Evolutionary conservation across 1,140 invertebrate species (phyloP).

Genomic region (Zaprionus inermis): DNA sequence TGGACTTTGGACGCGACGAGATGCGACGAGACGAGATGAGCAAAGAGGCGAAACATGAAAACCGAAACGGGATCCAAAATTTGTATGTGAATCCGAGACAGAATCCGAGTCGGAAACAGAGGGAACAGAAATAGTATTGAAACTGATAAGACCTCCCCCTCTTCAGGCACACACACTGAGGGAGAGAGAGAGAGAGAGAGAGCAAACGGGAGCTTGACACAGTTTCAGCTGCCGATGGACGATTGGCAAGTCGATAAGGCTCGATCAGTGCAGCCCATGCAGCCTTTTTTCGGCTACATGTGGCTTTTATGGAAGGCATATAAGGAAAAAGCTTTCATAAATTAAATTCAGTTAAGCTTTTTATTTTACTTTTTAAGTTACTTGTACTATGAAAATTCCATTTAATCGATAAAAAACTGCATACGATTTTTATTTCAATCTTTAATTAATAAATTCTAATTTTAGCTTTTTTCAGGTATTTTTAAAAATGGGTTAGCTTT

Average conservation of each 20-base stretch:
- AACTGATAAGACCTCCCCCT: constrained; percentile 27
- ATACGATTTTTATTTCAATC: too few relatives aligned
- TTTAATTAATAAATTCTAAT: too few relatives aligned
- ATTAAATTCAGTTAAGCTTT: too few relatives aligned
- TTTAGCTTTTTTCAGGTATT: too few relatives aligned
- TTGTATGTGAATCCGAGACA: not conserved
- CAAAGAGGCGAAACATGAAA: too few relatives aligned
- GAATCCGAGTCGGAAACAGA: constrained; percentile 1
- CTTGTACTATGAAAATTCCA: too few relatives aligned
- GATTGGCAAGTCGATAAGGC: constrained; percentile 28
- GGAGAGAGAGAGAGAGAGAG: not conserved
- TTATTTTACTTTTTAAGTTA: too few relatives aligned
- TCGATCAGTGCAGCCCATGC: not conserved
- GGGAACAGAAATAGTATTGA: constrained; percentile 1
- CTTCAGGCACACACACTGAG: constrained; percentile 1
- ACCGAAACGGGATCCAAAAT: constrained; percentile 10
- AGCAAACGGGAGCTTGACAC: constrained; percentile 41
- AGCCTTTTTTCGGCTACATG: too few relatives aligned
- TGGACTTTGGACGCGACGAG: constrained; percentile 26
- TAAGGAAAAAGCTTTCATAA: too few relatives aligned
- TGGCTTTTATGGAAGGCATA: not conserved
- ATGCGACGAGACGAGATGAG: not conserved
- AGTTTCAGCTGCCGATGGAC: constrained; percentile 28
- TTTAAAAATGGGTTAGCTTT: not conserved
- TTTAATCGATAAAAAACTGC: too few relatives aligned